These are phyloP conservation scores for Acanthosepion esculentum DNA, from an alignment of 2,888 invertebrate genomes.

Conservation along the genomic window DNA sequence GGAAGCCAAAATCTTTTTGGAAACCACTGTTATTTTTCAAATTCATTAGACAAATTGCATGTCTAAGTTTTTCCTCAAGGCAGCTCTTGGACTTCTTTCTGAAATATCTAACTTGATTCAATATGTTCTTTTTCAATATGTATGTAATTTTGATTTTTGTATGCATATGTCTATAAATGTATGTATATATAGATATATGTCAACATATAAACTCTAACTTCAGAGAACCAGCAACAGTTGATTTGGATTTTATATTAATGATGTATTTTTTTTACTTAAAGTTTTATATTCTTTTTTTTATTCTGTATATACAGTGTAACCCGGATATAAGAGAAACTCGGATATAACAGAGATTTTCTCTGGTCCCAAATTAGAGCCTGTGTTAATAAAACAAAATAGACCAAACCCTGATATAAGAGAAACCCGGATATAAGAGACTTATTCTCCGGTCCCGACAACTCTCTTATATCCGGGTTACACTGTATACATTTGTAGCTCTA, in stretches of 20 bases:
- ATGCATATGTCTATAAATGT: background rate
- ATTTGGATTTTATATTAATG: background rate
- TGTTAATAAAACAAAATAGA: too few species aligned
- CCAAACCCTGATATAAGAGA: too few species aligned
- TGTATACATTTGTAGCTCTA: background rate
- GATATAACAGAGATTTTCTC: too few species aligned
- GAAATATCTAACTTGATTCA: background rate
- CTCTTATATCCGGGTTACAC: too few species aligned
- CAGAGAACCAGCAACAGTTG: background rate
- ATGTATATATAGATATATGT: background rate
- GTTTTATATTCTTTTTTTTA: too few species aligned
- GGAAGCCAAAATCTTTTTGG: background rate
- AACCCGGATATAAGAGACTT: too few species aligned
- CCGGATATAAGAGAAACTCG: too few species aligned
- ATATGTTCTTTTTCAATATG: background rate
- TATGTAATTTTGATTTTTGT: background rate
- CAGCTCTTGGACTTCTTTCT: background rate
- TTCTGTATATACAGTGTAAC: too few species aligned
- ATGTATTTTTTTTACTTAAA: background rate
- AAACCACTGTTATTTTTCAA: background rate
- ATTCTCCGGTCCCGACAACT: too few species aligned
- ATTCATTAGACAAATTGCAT: background rate
- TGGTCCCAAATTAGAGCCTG: too few species aligned
- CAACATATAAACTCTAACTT: background rate
- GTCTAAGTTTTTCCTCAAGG: background rate